phyloP scores from a whole-genome alignment of 2,113 vertebrate genomes.

The Dolichallabes microphthalmus region DNA sequence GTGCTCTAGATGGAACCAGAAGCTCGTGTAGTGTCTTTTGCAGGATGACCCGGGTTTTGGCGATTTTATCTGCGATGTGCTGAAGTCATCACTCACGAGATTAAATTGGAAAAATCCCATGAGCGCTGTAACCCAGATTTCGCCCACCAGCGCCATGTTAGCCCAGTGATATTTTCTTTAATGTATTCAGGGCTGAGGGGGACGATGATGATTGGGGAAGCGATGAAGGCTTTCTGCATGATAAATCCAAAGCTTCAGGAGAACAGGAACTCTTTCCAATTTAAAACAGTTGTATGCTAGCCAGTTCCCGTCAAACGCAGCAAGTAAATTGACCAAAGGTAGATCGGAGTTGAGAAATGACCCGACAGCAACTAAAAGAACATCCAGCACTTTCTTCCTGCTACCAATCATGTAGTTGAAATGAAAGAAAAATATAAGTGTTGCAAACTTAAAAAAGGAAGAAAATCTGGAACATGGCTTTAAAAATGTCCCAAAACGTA shows the following conservation, averaged over 20 bases:
- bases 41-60: slow-evolving; percentile 62
- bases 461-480: not conserved
- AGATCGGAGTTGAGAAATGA: slow-evolving; percentile 24
- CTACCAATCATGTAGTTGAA: slow-evolving; percentile 24
- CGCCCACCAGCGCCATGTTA: slow-evolving; percentile 59
- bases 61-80: slow-evolving; percentile 63
- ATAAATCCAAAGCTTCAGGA: slow-evolving; percentile 58
- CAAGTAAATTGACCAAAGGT: slow-evolving; percentile 14
- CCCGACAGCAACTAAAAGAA: not conserved
- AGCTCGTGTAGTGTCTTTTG: not conserved
- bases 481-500: not conserved
- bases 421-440: not conserved
- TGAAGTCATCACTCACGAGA: slow-evolving; percentile 78
- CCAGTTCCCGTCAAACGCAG: slow-evolving; percentile 3
- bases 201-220: slow-evolving; percentile 48
- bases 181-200: slow-evolving; percentile 57
- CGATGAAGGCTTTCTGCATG: slow-evolving; percentile 49
- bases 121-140: slow-evolving; percentile 69
- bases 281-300: slow-evolving; percentile 35
- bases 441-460: not conserved
- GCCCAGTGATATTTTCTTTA: slow-evolving; percentile 69
- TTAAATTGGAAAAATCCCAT: slow-evolving; percentile 71
- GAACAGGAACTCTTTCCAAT: slow-evolving; percentile 15
- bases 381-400: not conserved
- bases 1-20: slow-evolving; percentile 51